Percentiles rank a stretch among this genome's conserved stretches.
phyloP scores from a whole-genome alignment of 2,888 invertebrate species.

The Danaus chrysippus region DNA sequence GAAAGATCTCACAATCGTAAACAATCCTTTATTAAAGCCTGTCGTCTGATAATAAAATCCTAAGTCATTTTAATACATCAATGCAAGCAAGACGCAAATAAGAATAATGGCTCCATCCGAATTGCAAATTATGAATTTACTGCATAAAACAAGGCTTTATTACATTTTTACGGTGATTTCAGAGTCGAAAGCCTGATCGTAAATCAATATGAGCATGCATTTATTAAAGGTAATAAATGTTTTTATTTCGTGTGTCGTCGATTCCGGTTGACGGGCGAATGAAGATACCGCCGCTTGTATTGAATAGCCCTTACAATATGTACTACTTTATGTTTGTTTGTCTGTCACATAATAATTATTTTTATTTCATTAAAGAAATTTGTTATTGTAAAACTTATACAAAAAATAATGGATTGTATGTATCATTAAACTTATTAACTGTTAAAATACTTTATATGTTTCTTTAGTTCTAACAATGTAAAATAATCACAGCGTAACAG shows the following conservation, averaged over 20 bases:
- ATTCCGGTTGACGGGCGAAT: background rate
- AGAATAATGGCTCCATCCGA: background rate
- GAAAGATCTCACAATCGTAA: background rate
- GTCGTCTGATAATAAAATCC: background rate
- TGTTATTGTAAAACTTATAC: too few relatives aligned
- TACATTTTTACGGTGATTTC: constrained; percentile 19
- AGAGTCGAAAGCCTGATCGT: constrained; percentile 15
- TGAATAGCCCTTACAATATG: background rate
- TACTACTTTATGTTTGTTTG: background rate
- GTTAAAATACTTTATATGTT: too few relatives aligned
- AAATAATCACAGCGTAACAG: too few relatives aligned
- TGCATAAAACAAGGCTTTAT: constrained; percentile 11
- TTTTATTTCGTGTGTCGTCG: constrained; percentile 42
- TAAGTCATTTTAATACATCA: constrained; percentile 6
- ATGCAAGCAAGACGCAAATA: background rate
- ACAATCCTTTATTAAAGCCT: background rate
- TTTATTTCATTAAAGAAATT: background rate
- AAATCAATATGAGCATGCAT: constrained; percentile 27
- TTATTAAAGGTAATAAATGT: constrained; percentile 32
- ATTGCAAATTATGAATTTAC: constrained; percentile 13
- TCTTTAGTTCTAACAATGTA: too few relatives aligned
- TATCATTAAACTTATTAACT: too few relatives aligned
- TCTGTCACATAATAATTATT: background rate
- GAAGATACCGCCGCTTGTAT: background rate
- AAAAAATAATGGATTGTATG: too few relatives aligned